These are phyloP conservation scores for Camarhynchus parvulus DNA, from an alignment of 2,113 vertebrate species.

Conservation along the genomic window DNA sequence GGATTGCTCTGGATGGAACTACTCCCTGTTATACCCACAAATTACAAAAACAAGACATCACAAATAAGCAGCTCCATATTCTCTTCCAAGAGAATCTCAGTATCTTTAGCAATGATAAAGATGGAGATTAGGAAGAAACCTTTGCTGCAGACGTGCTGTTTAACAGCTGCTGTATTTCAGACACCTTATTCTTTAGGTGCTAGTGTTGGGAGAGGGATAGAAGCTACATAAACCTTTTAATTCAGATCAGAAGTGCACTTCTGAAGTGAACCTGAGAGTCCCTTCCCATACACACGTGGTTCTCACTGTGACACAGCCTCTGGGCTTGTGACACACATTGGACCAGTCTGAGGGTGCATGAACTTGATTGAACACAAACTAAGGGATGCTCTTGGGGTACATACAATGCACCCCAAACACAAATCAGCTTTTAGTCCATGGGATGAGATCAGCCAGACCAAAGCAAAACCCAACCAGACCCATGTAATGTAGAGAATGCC, in stretches of 20 bases:
- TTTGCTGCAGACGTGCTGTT: neutral
- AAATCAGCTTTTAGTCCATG: neutral
- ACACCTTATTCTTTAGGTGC: neutral
- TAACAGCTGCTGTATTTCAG: neutral
- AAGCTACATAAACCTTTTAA: neutral
- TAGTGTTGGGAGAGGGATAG: neutral
- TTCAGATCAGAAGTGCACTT: neutral
- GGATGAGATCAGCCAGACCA: neutral
- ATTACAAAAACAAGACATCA: neutral
- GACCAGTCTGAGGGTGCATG: neutral
- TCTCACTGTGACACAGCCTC: rapidly evolving
- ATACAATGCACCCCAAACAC: neutral
- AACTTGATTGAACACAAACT: neutral
- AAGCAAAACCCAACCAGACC: neutral
- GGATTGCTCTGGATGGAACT: neutral
- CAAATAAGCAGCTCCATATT: neutral
- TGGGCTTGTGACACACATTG: rapidly evolving
- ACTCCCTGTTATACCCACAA: neutral
- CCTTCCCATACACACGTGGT: neutral
- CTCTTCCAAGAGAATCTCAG: neutral
- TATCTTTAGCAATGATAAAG: neutral
- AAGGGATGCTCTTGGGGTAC: neutral
- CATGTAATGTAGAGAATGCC: rapidly evolving
- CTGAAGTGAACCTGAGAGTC: neutral
- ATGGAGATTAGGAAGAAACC: neutral